A percentile compares a stretch with the other conserved stretches of the same genome.
Conservation (phyloP, 2,888 invertebrate species). For the Oxycera nigricornis region DNA sequence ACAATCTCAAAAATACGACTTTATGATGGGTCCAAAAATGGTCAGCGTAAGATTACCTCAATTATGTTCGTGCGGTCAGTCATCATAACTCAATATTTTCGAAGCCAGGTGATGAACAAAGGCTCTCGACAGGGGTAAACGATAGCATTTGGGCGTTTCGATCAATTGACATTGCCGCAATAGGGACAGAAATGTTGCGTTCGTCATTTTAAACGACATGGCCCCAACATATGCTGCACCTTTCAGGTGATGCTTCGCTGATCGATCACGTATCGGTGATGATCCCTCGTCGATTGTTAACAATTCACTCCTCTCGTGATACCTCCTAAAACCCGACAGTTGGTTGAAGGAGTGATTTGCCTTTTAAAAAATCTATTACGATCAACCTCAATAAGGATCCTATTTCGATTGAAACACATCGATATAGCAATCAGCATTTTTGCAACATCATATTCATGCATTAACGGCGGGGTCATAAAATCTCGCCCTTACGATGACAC, state of each 20-base stretch:
- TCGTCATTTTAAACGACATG: too few relatives aligned
- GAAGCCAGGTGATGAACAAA: constrained; percentile 36
- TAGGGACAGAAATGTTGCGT: background rate
- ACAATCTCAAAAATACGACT: constrained; percentile 11
- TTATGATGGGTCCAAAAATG: constrained; percentile 6
- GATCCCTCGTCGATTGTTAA: constrained; percentile 8
- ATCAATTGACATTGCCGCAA: constrained; percentile 31
- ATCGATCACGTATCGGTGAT: constrained; percentile 9
- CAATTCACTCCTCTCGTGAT: background rate
- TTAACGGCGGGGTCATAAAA: constrained; percentile 5
- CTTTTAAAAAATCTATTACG: constrained; percentile 1
- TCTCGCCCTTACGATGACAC: constrained; percentile 27
- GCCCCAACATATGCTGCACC: constrained; percentile 15
- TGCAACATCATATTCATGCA: background rate
- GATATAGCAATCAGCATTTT: constrained; percentile 2
- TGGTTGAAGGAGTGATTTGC: constrained; percentile 37
- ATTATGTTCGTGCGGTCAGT: constrained; percentile 33
- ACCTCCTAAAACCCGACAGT: constrained; percentile 5
- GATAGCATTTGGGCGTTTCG: constrained; percentile 34
- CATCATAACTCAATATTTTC: constrained; percentile 26
- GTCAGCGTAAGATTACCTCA: background rate
- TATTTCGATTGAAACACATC: background rate
- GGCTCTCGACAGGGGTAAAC: background rate
- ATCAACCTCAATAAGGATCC: constrained; percentile 17
- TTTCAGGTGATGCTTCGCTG: constrained; percentile 15